A percentile compares a stretch with the other conserved stretches of the same genome.
These are phyloP conservation scores for Merodon equestris DNA, from an alignment of 2,888 invertebrate species.

Conservation along the genomic window DNA sequence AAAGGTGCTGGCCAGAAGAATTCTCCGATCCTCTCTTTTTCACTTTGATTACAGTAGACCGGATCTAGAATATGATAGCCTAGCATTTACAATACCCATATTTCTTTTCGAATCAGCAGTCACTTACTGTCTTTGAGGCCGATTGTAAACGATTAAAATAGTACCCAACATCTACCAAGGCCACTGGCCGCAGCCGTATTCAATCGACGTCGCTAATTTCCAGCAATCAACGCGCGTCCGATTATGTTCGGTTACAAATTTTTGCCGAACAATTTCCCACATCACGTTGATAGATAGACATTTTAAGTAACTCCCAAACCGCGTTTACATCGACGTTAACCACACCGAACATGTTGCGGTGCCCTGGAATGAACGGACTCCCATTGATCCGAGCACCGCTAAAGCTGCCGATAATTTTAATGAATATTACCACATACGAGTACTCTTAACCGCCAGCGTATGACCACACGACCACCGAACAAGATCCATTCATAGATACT, in stretches of 20 bases:
- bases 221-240: too few species aligned
- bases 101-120: too few species aligned
- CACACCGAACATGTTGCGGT: conserved; percentile 10
- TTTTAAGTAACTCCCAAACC: conserved; percentile 25
- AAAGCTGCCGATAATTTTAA: conserved; percentile 60
- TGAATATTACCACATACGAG: conserved; percentile 66
- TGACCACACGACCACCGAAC: conserved; percentile 47
- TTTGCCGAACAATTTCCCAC: conserved; percentile 33
- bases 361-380: conserved; percentile 51
- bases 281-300: conserved; percentile 25
- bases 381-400: conserved; percentile 53
- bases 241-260: not conserved
- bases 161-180: too few species aligned
- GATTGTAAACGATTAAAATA: too few species aligned
- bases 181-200: too few species aligned
- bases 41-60: too few species aligned
- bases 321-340: conserved; percentile 47
- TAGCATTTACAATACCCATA: too few species aligned
- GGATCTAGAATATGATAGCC: too few species aligned
- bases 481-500: conserved; percentile 60
- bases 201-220: too few species aligned
- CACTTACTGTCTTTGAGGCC: too few species aligned
- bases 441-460: conserved; percentile 33
- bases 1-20: too few species aligned
- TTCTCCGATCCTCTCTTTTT: too few species aligned